Evolutionary conservation across 2,113 vertebrate genomes (phyloP), one percentile per base, ranked within the genome.

Genomic region (Rhabdornis inornatus): DNA sequence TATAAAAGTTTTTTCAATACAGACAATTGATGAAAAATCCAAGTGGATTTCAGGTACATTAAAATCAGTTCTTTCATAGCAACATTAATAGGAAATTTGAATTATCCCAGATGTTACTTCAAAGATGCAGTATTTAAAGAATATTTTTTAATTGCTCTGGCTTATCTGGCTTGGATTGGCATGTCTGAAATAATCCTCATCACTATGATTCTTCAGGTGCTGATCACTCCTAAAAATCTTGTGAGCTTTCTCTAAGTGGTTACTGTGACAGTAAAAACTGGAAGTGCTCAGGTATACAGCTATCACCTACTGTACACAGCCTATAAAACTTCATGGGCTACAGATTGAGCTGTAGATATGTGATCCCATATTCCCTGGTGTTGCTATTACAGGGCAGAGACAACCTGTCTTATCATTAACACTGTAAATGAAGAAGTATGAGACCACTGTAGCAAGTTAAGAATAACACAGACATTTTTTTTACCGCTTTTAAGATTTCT

Each of bases 391-490:
- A 79, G 22, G 60, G 25, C 59, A 89, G 55, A 87, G 42, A 68
- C 25, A 30, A 61, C 39, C 24, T 77, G n/a, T 25, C 25, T 24
- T 27, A 35, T 83, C 59, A 76, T 91, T 83, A 65, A 79, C 81
- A 45, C 66, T 95, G 76, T 95, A 90, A 96, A 52, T 92, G 85
- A 95, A 91, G 87, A 91, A 91, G 44, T 75, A 87, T 76, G 66
- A 92, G 25, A 85, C 42, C 27, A 66, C 57, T 94, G 95, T 95
- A 96, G 35, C 31, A 68, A 95, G 59, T 79, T 92, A 92, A 88
- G 42, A 18, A 50, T 78, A 93, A 87, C 74, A 63, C 40, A 92
- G 2, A 28, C 19, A 28, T 47, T 83, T 89, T 84, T 84, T 81
- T 50, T 78, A 75, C 56, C 83, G 47, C 57, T 92, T 95, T 85